Percentiles rank a stretch among this genome's conserved stretches.
These are phyloP conservation scores for Aldabrachelys gigantea DNA, from an alignment of 2,113 vertebrate genomes.

Conservation along the genomic window DNA sequence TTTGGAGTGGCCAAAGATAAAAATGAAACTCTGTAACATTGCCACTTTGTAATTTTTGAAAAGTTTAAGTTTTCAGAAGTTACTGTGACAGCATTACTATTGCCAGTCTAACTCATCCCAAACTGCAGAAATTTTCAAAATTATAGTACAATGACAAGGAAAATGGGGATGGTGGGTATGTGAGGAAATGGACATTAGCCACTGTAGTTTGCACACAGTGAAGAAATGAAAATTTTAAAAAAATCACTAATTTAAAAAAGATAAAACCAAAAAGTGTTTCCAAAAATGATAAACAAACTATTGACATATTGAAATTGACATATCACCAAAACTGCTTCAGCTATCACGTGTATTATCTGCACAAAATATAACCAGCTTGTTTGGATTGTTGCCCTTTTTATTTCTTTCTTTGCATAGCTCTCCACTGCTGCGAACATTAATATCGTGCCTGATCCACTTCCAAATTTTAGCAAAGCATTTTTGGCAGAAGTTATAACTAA, in stretches of 20 bases:
- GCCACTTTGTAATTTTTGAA: no score
- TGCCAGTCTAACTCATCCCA: background rate
- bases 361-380: background rate
- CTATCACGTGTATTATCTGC: background rate
- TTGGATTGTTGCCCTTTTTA: background rate
- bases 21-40: no score
- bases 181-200: background rate
- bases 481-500: background rate
- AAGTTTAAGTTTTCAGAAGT: no score
- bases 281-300: background rate
- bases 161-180: no score
- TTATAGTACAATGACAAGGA: background rate
- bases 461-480: background rate
- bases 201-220: background rate
- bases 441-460: rapidly evolving
- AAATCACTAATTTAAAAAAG: background rate
- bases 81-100: background rate
- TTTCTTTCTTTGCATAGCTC: background rate
- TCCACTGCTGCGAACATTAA: background rate
- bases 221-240: background rate
- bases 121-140: background rate
- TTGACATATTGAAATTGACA: background rate
- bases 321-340: background rate
- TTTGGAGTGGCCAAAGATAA: no score
- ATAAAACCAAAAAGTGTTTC: background rate